Base-by-base conservation (phyloP, 2,797 vertebrate species). In the Poecilia gillii region DNA sequence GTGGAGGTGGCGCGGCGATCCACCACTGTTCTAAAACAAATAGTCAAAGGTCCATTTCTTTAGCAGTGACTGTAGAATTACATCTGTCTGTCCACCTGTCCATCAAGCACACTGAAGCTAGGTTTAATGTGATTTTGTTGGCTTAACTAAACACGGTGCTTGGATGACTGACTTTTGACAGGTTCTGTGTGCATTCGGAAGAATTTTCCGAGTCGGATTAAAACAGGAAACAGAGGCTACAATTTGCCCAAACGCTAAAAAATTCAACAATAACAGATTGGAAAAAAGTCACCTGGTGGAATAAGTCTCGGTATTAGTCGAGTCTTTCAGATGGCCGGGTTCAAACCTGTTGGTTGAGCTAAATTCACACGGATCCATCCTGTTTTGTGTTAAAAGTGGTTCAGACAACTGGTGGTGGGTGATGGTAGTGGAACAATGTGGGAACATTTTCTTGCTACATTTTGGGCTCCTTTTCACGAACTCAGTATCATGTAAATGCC, bases 1-100 rank as follows among this genome's bases (percentile, higher is more conserved):
- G 59, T n/a, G 75, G 72, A 85, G 82, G 85, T 33, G 55, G 86
- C n/a, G 73, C 43, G 59, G 59, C 81, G 71, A 86, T 84, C 82
- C 82, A 74, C 62, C 71, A 66, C 77, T 7, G 6, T 75, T 84
- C 72, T 71, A 57, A 87, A 70, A 25, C 43, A 68, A 68, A 68
- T 25, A 68, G 20, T 36, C 64, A 39, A 36, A 68, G 64, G 20
- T 41, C 36, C 36, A 68, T 68, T 68, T 68, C 64, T 39, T 68
- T 25, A 41, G 41, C 64, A 41, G 36, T 41, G 33, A 20, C 62
- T 66, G 9, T 12, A 68, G 20, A 68, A 41, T 68, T 68, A 23
- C 20, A 12, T 39, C 33, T 23, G 20, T 66, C 3, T 39, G 36
- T 39, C 33, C 18, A 36, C 23, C 62, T 11, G 23, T 5, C n/a